Evolutionary conservation across 2,113 vertebrate species (phyloP).

Genomic region (Atrichornis clamosus): DNA sequence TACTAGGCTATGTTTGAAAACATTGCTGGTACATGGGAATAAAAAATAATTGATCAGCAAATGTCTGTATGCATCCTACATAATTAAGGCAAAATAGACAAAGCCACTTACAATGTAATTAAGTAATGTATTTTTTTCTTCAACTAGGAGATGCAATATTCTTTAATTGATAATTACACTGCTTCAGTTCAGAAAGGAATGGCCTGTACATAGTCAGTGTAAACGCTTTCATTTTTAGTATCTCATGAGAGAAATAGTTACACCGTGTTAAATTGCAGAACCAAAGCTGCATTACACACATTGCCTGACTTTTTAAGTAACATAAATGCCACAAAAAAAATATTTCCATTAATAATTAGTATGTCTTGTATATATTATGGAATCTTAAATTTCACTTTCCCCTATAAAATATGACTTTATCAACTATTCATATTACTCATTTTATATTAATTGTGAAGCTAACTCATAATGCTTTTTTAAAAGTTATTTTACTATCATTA

Average conservation of each 20-base stretch:
- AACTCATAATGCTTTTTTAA: neutral
- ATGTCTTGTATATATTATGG: neutral
- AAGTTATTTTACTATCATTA: neutral
- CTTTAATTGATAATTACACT: neutral
- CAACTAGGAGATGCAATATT: neutral
- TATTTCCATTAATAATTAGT: neutral
- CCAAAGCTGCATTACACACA: neutral
- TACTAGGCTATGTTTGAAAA: neutral
- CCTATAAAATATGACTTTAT: neutral
- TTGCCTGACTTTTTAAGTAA: neutral
- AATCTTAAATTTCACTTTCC: neutral
- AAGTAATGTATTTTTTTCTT: neutral
- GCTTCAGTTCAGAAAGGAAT: neutral
- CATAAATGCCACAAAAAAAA: neutral
- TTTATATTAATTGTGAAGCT: neutral
- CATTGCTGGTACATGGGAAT: neutral
- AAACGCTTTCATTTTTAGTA: neutral
- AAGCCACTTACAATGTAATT: neutral
- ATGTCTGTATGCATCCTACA: neutral
- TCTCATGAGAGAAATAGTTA: neutral
- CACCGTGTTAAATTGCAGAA: neutral
- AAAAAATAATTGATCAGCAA: neutral
- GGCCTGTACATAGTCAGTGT: neutral
- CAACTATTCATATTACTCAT: neutral
- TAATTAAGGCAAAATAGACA: neutral